Evolutionary conservation across 2,113 vertebrate species (phyloP).

Genomic region (Sylvia atricapilla): DNA sequence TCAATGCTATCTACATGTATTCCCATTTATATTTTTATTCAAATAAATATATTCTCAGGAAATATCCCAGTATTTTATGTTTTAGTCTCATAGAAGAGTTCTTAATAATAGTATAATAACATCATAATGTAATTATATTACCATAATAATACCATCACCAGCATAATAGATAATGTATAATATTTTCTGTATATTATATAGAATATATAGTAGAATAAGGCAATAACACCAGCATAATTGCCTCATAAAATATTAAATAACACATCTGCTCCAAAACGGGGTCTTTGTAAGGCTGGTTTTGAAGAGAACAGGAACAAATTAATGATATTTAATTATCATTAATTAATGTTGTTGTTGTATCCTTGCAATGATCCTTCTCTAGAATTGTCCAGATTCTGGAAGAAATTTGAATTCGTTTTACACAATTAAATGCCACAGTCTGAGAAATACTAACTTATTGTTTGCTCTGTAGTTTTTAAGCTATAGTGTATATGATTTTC

Average conservation of each 20-base stretch:
- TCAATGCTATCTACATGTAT: background rate
- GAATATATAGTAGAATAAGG: background rate
- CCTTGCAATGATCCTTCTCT: background rate
- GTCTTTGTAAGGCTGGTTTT: background rate
- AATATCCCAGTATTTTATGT: fast-evolving
- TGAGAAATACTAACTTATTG: background rate
- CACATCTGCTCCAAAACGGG: background rate
- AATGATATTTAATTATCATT: fast-evolving
- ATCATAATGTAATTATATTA: background rate
- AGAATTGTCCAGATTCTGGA: background rate
- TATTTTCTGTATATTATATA: background rate
- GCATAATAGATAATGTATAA: background rate
- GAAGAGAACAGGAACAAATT: background rate
- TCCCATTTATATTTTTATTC: background rate
- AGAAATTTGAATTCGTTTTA: background rate
- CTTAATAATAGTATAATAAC: background rate
- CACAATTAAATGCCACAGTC: background rate
- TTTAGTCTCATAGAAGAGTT: background rate
- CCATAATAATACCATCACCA: background rate
- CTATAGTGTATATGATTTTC: background rate
- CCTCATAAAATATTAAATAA: background rate
- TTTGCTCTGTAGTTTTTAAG: background rate
- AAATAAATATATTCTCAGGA: background rate
- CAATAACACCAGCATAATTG: background rate
- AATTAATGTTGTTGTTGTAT: background rate